Conservation (phyloP, 2,888 invertebrate species). For the Iselma pallidipennis region DNA sequence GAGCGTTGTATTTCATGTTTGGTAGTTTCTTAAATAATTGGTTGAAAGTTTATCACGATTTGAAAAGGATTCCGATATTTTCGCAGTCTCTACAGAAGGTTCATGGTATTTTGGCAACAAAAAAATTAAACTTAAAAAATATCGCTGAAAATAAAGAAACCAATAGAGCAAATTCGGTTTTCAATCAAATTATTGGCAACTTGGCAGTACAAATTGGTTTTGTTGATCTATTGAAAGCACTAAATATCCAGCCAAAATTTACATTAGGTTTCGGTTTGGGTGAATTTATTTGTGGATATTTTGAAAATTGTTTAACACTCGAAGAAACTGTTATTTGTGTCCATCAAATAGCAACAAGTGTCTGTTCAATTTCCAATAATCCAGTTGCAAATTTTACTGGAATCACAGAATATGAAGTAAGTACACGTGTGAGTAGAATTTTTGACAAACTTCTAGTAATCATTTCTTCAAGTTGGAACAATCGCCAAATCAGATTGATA, state of each 20-base stretch:
- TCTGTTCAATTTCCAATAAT: neutral
- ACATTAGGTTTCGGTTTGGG: constrained; percentile 78
- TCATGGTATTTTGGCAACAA: neutral
- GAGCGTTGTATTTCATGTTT: constrained; percentile 64
- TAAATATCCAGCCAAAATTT: constrained; percentile 49
- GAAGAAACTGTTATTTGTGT: constrained; percentile 70
- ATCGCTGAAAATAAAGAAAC: neutral
- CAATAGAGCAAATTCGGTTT: neutral
- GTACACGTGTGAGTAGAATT: neutral
- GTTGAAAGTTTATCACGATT: constrained; percentile 78
- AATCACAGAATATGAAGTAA: neutral
- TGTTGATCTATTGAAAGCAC: constrained; percentile 57
- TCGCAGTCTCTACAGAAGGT: constrained; percentile 65
- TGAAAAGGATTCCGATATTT: constrained; percentile 77
- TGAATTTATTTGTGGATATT: constrained; percentile 89
- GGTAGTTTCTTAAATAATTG: constrained; percentile 92
- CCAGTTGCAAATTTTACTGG: neutral
- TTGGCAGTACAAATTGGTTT: constrained; percentile 62
- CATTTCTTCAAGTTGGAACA: neutral
- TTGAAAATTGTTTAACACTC: constrained; percentile 81
- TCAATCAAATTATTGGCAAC: constrained; percentile 23
- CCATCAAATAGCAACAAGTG: neutral
- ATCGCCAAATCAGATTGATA: neutral
- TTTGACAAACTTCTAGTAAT: neutral
- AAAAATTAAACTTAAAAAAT: constrained; percentile 9